Evolutionary conservation across 2,113 vertebrate species (phyloP), one percentile per base, ranked within the genome.

Genomic region (Strix aluco): DNA sequence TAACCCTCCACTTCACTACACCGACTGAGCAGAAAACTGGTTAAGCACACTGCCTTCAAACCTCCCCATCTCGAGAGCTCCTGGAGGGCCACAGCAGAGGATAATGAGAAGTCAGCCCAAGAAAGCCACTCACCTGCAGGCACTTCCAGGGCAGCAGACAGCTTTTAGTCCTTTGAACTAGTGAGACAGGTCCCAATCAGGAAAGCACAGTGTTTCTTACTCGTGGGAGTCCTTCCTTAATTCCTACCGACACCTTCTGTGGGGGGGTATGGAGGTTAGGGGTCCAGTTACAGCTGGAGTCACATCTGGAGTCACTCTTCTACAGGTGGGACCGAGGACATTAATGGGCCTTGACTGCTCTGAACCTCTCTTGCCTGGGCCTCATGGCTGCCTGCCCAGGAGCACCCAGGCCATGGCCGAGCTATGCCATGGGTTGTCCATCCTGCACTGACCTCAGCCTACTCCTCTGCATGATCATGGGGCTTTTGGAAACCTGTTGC

Each of bases 201-300:
- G 34, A 82, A 15, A 77, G 22, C 23, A 54, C 3, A 10, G 29
- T 5, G 6, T 13, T 74, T 59, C 25, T 52, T 27, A 5, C 38
- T 25, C 7, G 3, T 42, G 38, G 18, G 26, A 66, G 17, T 55
- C 29, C 46, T 27, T 40, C 9, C 11, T 47, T 42, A 9, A 42
- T 44, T 40, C 38, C 47, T 71, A 1, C 52, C 20, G 29, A 55
- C 30, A 15, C 20, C 8, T 22, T 26, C 34, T 71, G 19, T 15
- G 6, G 1, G 22, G 3, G 14, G 5, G 6, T 12, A 34, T 49
- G 25, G 3, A 18, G 44, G 6, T 27, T 16, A n/a, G 51, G 32
- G 17, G 16, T 8, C 26, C 27, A 44, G 15, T 42, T 11, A 40
- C 25, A 61, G 30, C 52, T 84, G 11, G 36, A 65, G 55, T 25